Base-by-base conservation (phyloP, 2,888 invertebrate genomes). In the Apantesis nais region DNA sequence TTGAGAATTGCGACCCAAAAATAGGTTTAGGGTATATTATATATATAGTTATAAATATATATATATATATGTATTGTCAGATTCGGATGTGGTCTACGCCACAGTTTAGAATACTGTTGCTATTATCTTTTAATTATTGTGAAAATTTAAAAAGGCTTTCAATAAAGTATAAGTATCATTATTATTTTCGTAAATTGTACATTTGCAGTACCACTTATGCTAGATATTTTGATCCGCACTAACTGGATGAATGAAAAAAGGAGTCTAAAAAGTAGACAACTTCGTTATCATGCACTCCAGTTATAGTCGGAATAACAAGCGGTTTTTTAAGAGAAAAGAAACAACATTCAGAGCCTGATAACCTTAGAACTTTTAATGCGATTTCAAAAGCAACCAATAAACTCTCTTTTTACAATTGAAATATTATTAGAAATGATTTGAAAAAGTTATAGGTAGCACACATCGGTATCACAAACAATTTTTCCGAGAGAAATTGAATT, bases 401-500 rank as follows among this genome's bases (percentile, higher is more conserved):
- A 14, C 25, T 48, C 48, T 48, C 8, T 7, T 19, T 48, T n/a
- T 44, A 64, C 44, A 22, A 34, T 31, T 52, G n/a, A 22, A 71
- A 68, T 66, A 14, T 65, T 67, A 14, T 4, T 19, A 14, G 71
- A 66, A 62, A 68, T 41, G 41, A 68, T 16, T 37, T 25, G 37
- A 63, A 66, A 67, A 75, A 64, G 69, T 63, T 70, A 71, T 62
- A n/a, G n/a, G n/a, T n/a, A 71, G 70, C 62, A 71, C 41, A 72
- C 67, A 66, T 73, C 29, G 37, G 19, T 25, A 34, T 72, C 64
- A 70, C 62, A 76, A 79, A 80, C 71, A 70, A 64, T 72, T 75
- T 77, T 70, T 1, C 60, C 48, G 19, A 31, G 48, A 67, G 48
- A 74, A 61, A 81, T 80, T 80, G 77, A 84, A 83, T 86, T 81